These are phyloP conservation scores for Cephonodes hylas DNA, from an alignment of 2,888 invertebrate species.

Conservation along the genomic window DNA sequence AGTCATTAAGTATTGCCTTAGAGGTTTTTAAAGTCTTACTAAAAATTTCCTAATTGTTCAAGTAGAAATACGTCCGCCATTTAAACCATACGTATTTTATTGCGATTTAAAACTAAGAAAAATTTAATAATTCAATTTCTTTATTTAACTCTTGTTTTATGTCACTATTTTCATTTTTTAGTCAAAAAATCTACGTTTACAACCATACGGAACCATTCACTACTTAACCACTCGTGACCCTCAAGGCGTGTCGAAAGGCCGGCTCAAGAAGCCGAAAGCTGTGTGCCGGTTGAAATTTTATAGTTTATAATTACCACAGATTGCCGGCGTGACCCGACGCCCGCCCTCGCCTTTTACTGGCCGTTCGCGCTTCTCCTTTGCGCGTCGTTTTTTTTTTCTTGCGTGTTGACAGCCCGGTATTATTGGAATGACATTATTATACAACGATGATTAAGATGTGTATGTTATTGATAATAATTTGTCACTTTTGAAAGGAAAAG, in stretches of 20 bases:
- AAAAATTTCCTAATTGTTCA: no score
- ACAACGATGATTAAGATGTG: neutral
- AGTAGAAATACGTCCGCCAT: no score
- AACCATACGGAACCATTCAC: constrained; percentile 50
- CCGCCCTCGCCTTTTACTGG: constrained; percentile 41
- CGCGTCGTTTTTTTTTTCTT: neutral
- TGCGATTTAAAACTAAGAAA: no score
- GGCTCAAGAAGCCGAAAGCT: constrained; percentile 75
- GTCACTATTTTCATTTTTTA: neutral
- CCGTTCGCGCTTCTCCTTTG: constrained; percentile 14
- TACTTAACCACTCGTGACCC: constrained; percentile 28
- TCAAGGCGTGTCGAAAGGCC: constrained; percentile 66
- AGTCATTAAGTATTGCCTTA: no score
- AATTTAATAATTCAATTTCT: no score
- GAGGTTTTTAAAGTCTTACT: no score
- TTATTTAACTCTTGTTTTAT: no score
- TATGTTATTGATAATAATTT: neutral
- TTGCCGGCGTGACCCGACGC: constrained; percentile 64
- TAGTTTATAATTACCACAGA: constrained; percentile 77
- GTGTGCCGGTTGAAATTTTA: constrained; percentile 66
- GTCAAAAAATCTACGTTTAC: neutral
- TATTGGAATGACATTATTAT: constrained; percentile 3
- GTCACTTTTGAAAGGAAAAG: no score
- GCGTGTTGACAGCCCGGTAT: neutral
- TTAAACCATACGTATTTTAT: no score